Evolutionary conservation across 2,797 vertebrate genomes (phyloP).

Genomic region (Molothrus aeneus): DNA sequence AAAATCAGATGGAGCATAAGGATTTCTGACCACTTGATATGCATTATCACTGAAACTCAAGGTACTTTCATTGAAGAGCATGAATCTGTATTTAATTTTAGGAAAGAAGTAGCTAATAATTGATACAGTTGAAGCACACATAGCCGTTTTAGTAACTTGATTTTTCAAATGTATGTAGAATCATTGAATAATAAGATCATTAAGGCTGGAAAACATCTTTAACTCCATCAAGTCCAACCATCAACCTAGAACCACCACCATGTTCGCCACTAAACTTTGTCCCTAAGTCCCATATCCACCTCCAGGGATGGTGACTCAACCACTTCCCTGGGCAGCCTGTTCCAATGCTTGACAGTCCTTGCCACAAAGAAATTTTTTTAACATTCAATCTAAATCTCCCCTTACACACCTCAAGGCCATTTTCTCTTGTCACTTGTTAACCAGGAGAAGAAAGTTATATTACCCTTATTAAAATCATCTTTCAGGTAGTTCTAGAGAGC

Average conservation of each 20-base stretch:
- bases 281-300: no score
- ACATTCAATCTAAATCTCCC: neutral
- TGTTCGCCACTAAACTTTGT: neutral
- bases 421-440: neutral
- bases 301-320: neutral
- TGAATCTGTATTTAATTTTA: neutral
- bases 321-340: neutral
- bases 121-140: neutral
- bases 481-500: neutral
- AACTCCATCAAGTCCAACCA: neutral
- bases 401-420: neutral
- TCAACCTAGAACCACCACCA: neutral
- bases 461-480: neutral
- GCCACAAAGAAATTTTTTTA: neutral
- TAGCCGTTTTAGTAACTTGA: neutral
- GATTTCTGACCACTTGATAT: neutral
- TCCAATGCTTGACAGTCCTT: neutral
- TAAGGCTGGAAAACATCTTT: neutral
- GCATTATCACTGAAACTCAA: neutral
- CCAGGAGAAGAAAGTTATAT: rapidly evolving
- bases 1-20: neutral
- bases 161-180: neutral
- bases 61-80: neutral
- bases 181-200: neutral
- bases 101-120: neutral